A percentile compares a stretch with the other conserved stretches of the same genome.
These are phyloP conservation scores for Melanitta fusca DNA, from an alignment of 2,797 vertebrate species.

Conservation along the genomic window DNA sequence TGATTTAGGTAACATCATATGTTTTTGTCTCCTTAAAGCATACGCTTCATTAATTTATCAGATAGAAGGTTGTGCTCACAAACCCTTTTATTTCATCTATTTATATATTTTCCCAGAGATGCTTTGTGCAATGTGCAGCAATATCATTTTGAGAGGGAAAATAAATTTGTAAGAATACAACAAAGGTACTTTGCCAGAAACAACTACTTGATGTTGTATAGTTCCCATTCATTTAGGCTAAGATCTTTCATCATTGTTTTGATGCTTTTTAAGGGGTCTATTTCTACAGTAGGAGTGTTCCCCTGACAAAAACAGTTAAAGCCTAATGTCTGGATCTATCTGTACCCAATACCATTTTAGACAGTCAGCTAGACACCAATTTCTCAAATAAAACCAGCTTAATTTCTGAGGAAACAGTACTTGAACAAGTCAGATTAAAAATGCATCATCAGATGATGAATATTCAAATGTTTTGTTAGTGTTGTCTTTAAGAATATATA, in stretches of 20 bases:
- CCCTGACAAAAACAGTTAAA: neutral
- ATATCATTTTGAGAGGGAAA: fast-evolving
- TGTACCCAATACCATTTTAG: neutral
- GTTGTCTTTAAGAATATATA: neutral
- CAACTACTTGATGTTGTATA: neutral
- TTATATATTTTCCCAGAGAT: neutral
- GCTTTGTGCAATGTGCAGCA: neutral
- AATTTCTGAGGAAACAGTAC: neutral
- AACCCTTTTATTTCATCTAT: neutral
- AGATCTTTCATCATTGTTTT: neutral
- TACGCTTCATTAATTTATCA: neutral
- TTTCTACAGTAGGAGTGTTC: neutral
- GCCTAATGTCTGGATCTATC: neutral
- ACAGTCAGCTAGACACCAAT: neutral
- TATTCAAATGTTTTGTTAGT: neutral
- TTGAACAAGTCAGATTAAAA: neutral
- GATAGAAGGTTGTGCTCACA: neutral
- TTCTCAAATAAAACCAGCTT: neutral
- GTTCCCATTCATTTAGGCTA: neutral
- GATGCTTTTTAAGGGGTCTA: neutral
- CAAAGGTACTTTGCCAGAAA: neutral
- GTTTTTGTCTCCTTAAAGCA: neutral
- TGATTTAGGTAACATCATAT: fast-evolving
- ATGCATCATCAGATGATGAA: neutral
- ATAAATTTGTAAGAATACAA: neutral